A percentile compares a stretch with the other conserved stretches of the same genome.
These are phyloP conservation scores for Macroteleia sp. DNA, from an alignment of 2,888 invertebrate species.

Conservation along the genomic window DNA sequence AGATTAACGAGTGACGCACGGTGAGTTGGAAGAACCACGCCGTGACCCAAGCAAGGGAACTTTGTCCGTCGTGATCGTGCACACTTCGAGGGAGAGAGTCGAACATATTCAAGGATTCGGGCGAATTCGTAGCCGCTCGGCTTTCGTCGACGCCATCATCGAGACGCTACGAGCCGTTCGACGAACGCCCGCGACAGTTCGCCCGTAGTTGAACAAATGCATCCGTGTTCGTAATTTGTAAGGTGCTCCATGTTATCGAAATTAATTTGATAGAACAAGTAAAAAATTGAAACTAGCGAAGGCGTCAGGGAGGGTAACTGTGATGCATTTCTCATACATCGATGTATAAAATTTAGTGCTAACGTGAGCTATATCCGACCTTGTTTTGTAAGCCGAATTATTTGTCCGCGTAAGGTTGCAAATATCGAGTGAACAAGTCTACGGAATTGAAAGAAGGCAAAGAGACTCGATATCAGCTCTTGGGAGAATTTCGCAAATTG, in stretches of 20 bases:
- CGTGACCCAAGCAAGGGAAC: constrained; percentile 49
- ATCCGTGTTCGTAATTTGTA: constrained; percentile 79
- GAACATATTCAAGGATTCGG: constrained; percentile 47
- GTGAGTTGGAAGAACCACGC: constrained; percentile 45
- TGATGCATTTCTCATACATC: constrained; percentile 1
- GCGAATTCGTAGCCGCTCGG: constrained; percentile 69
- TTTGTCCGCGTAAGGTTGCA: constrained; percentile 26
- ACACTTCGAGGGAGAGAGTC: constrained; percentile 20
- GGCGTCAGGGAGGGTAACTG: not conserved
- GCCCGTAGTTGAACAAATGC: constrained; percentile 79
- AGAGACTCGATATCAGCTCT: not conserved
- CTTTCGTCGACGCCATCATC: constrained; percentile 69
- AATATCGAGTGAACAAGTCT: constrained; percentile 4
- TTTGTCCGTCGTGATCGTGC: constrained; percentile 48
- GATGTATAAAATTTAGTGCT: constrained; percentile 1
- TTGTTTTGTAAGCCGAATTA: constrained; percentile 31
- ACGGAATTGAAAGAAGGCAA: constrained; percentile 19
- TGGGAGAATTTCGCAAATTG: too few relatives aligned
- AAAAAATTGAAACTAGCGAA: not conserved
- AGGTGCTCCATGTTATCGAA: constrained; percentile 64
- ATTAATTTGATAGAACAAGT: constrained; percentile 15
- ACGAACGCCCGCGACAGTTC: constrained; percentile 76
- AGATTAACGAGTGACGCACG: constrained; percentile 52
- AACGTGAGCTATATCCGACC: constrained; percentile 13
- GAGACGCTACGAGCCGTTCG: constrained; percentile 76